These are phyloP conservation scores for Balaeniceps rex DNA, from an alignment of 2,113 vertebrate genomes.

Conservation along the genomic window DNA sequence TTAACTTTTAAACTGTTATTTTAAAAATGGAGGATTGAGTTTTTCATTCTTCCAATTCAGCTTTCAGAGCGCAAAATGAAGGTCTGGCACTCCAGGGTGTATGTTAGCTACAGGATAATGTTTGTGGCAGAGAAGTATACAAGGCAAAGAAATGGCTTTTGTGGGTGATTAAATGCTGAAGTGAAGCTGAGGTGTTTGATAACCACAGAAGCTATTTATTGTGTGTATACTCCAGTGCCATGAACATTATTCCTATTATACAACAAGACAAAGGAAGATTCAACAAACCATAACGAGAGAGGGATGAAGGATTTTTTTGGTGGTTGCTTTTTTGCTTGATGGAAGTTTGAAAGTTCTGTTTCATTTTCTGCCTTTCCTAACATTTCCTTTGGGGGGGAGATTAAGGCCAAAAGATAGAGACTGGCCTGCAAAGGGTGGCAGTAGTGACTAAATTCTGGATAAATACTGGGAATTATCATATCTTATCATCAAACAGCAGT, in stretches of 20 bases:
- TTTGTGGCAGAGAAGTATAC: constrained; percentile 66
- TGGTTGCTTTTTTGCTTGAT: constrained; percentile 29
- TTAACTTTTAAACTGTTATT: constrained; percentile 40
- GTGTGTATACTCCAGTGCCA: constrained; percentile 73
- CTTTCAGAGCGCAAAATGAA: constrained; percentile 40
- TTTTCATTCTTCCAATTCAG: constrained; percentile 30
- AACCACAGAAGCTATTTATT: constrained; percentile 71
- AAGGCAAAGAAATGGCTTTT: constrained; percentile 69
- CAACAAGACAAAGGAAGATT: constrained; percentile 71
- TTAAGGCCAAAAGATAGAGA: not conserved
- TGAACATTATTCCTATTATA: constrained; percentile 74
- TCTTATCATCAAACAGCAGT: not conserved
- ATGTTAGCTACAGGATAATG: constrained; percentile 63
- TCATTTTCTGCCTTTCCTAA: constrained; percentile 17
- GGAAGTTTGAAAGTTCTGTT: constrained; percentile 61
- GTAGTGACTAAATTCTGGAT: not conserved
- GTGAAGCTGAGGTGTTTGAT: constrained; percentile 74
- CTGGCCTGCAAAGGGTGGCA: not conserved
- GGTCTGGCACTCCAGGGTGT: constrained; percentile 56
- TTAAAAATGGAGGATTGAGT: not conserved
- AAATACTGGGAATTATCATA: not conserved
- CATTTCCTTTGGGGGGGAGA: not conserved
- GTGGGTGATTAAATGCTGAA: constrained; percentile 72
- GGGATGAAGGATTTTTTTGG: constrained; percentile 31
- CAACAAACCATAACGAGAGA: constrained; percentile 69